These are phyloP conservation scores for Sebastes reedi DNA, from an alignment of 2,797 vertebrate genomes.

Conservation along the genomic window DNA sequence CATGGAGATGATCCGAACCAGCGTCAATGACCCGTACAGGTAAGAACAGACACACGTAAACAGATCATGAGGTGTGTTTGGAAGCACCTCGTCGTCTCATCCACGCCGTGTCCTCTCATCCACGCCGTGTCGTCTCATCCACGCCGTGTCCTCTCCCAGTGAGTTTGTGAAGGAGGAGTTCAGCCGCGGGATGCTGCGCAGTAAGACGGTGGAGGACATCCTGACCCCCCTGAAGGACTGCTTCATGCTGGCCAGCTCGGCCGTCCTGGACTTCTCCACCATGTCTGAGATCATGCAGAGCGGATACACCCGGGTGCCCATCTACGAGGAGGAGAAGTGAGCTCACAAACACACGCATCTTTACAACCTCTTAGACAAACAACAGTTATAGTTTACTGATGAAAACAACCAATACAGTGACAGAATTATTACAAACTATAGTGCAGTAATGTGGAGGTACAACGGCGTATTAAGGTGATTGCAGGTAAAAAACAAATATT, in stretches of 20 bases:
- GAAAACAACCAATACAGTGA: not conserved
- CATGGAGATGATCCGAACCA: constrained; percentile 87
- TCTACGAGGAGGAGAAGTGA: constrained; percentile 91
- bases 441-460: not conserved
- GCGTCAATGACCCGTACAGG: constrained; percentile 88
- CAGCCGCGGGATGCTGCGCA: constrained; percentile 87
- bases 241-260: constrained; percentile 89
- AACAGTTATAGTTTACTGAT: not conserved
- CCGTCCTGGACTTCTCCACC: constrained; percentile 89
- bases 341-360: not conserved
- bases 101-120: not conserved
- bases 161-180: constrained; percentile 92
- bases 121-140: not conserved
- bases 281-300: constrained; percentile 96
- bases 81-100: not conserved
- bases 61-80: not conserved
- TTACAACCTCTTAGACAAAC: not conserved
- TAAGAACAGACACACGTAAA: not conserved
- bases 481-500: not conserved
- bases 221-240: constrained; percentile 91
- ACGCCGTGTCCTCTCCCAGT: constrained; percentile 42
- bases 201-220: constrained; percentile 92
- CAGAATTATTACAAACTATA: not conserved
- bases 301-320: constrained; percentile 90
- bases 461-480: not conserved